phyloP scores from a whole-genome alignment of 2,113 vertebrate species.

The Rallus limicola region DNA sequence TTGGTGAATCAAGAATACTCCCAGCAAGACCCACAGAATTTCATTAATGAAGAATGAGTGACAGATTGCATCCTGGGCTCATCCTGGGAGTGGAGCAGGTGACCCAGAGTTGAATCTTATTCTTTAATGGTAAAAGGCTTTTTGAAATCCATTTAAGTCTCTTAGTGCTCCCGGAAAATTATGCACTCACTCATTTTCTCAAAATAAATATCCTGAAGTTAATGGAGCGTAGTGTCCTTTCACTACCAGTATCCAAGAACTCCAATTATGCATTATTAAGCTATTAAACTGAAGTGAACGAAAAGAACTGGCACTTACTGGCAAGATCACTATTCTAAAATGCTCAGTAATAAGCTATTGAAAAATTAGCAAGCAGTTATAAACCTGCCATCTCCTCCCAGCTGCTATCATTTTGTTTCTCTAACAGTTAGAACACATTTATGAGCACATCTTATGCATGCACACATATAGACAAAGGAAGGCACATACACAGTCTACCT shows the following conservation, averaged over 20 bases:
- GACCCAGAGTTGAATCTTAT: neutral
- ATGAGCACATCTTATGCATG: neutral
- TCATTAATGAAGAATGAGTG: neutral
- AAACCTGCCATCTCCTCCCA: neutral
- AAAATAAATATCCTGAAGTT: slow-evolving; percentile 53
- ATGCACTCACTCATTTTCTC: slow-evolving; percentile 19
- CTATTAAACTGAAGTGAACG: slow-evolving; percentile 34
- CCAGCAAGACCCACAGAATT: neutral
- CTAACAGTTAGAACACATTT: neutral
- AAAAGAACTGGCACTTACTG: slow-evolving; percentile 34
- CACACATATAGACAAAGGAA: neutral
- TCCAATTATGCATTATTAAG: slow-evolving; percentile 56
- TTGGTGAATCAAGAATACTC: neutral
- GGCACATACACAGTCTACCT: accelerated
- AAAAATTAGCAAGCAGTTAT: neutral
- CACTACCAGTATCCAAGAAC: slow-evolving; percentile 16
- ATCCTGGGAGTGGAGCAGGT: neutral
- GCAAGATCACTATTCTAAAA: slow-evolving; percentile 25
- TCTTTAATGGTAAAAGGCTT: slow-evolving; percentile 30
- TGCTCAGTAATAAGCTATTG: neutral
- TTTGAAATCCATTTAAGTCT: slow-evolving; percentile 37
- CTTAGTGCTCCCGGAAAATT: slow-evolving; percentile 33
- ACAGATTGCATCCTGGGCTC: neutral
- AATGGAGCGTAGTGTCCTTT: slow-evolving; percentile 45
- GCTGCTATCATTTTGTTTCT: slow-evolving; percentile 3